Evolutionary conservation across 2,113 vertebrate genomes (phyloP), one percentile per base, ranked within the genome.

Genomic region (Perognathus longimembris): DNA sequence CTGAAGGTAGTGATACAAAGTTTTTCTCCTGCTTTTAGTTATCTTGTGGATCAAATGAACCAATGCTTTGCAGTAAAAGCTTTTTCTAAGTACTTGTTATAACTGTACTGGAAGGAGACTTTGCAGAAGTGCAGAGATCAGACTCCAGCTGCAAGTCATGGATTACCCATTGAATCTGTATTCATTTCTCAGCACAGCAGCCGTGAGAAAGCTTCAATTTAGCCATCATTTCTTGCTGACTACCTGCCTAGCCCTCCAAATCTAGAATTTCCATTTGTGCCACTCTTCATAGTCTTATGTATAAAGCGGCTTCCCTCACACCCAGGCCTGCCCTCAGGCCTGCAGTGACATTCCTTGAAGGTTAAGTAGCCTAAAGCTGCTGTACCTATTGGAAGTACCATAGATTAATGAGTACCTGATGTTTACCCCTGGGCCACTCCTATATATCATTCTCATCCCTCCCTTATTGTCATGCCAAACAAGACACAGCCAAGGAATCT

Each of bases 171-270:
- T 50, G 64, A 11, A 11, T 20, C 17, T 17, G 12, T 14, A 11
- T 3, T 30, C 40, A 32, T n/a, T 50, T 22, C 11, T 75, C 30
- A 54, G n/a, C 24, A 15, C 2, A 20, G 6, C 26, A 24, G 0
- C 14, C 12, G 40, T 59, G 8, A 70, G 36, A 50, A 83, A 71
- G 6, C 30, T 63, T 32, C 15, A 61, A 32, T 42, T 17, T 24
- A 34, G 57, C 10, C 36, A 24, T 0, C 0, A 0, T 30, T n/a
- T 40, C 63, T 80, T 1, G 0, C 32, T 26, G 64, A 7, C 8
- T 17, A 45, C 40, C 8, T n/a, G 34, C 6, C 73, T 54, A 18
- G 57, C n/a, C 78, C 63, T 38, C 4, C 4, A 77, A 34, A 18
- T 2, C 22, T 8, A 10, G 22, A 30, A 12, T 12, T 67, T 50